Conservation (phyloP, 2,113 vertebrate species). For the Xiphorhynchus elegans region DNA sequence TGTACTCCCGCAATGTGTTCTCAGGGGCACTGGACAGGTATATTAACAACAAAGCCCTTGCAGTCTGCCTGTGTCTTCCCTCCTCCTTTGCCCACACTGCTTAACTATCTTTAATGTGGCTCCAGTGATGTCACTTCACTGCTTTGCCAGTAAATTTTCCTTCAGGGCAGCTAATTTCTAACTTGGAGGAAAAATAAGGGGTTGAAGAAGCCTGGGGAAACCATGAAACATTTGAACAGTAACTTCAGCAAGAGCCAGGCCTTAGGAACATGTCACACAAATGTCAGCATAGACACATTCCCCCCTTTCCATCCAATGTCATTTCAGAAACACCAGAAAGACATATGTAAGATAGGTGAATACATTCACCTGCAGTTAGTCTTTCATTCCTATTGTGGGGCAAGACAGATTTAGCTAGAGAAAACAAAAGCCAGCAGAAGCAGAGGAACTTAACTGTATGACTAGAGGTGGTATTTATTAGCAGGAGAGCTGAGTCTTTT, state of each 20-base stretch:
- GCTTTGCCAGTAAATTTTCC: neutral
- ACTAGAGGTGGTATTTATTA: neutral
- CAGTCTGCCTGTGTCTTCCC: neutral
- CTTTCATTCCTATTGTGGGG: neutral
- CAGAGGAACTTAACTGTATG: neutral
- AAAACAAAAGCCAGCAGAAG: neutral
- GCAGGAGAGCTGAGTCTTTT: neutral
- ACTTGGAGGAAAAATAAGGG: neutral
- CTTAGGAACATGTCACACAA: neutral
- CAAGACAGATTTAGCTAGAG: neutral
- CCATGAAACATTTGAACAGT: neutral
- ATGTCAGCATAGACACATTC: neutral
- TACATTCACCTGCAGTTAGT: neutral
- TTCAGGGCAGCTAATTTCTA: neutral
- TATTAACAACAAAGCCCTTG: neutral
- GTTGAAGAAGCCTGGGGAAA: neutral
- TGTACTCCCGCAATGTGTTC: rapidly evolving
- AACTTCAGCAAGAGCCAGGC: neutral
- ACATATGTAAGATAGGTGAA: rapidly evolving
- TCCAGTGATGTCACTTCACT: neutral
- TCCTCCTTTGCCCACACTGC: neutral
- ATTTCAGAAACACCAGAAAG: neutral
- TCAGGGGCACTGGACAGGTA: neutral
- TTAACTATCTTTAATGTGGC: neutral
- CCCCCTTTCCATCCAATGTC: rapidly evolving